phyloP scores from a whole-genome alignment of 2,888 invertebrate species.

The Drosophila fungiperda region DNA sequence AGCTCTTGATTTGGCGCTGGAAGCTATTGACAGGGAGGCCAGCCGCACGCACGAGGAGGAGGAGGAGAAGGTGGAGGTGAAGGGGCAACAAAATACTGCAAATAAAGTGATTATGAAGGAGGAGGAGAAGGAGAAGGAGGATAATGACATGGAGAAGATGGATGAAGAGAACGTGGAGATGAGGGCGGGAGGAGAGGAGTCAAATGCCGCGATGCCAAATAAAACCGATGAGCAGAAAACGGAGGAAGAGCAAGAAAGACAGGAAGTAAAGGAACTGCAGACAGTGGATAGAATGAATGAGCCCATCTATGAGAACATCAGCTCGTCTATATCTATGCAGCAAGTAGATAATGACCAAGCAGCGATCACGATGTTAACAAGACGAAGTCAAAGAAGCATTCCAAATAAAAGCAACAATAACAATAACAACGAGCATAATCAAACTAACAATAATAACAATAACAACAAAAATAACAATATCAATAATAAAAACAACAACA shows the following conservation, averaged over 20 bases:
- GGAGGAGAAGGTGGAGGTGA: conserved; percentile 23
- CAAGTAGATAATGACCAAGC: conserved; percentile 75
- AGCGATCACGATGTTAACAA: conserved; percentile 46
- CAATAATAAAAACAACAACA: conserved; percentile 50
- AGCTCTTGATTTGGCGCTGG: conserved; percentile 88
- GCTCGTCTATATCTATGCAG: conserved; percentile 77
- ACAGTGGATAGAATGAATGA: conserved; percentile 52
- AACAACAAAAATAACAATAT: conserved; percentile 60
- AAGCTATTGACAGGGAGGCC: conserved; percentile 87
- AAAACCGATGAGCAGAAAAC: conserved; percentile 73
- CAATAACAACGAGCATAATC: conserved; percentile 48
- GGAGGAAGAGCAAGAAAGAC: conserved; percentile 36
- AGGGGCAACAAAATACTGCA: conserved; percentile 24
- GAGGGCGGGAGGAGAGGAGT: conserved; percentile 14
- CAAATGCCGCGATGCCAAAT: conserved; percentile 54
- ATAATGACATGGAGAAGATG: no score
- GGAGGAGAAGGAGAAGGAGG: not conserved
- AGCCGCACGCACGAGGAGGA: conserved; percentile 44
- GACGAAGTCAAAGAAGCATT: conserved; percentile 67
- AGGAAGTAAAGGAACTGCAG: conserved; percentile 26
- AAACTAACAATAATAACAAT: conserved; percentile 47
- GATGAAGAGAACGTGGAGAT: not conserved
- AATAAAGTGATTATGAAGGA: conserved; percentile 9
- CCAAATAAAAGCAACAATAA: conserved; percentile 67
- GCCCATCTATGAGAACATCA: conserved; percentile 86